Evolutionary conservation across 2,888 invertebrate genomes (phyloP).

Genomic region (Ptychoptera albimana): DNA sequence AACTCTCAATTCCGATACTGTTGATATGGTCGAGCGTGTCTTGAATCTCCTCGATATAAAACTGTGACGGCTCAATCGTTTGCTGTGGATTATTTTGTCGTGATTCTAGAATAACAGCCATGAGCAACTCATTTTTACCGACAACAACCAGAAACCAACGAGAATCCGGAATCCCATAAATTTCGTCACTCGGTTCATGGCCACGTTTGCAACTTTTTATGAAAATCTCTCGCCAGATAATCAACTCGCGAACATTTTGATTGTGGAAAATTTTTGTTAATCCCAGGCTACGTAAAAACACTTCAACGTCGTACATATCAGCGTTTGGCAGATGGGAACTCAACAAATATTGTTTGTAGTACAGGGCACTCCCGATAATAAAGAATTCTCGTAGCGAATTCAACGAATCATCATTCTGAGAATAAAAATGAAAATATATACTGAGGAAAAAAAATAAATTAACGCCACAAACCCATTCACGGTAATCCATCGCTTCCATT

Average conservation of each 20-base stretch:
- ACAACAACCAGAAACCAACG: conserved; percentile 60
- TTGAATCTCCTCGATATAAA: conserved; percentile 82
- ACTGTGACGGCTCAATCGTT: conserved; percentile 54
- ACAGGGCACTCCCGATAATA: conserved; percentile 35
- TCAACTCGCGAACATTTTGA: conserved; percentile 49
- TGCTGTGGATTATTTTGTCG: conserved; percentile 5
- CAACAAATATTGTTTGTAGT: conserved; percentile 37
- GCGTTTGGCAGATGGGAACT: conserved; percentile 61
- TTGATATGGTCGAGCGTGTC: conserved; percentile 65
- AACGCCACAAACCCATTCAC: conserved; percentile 44
- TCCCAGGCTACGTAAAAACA: conserved; percentile 58
- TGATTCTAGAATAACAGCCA: conserved; percentile 45
- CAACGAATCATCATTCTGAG: conserved; percentile 41
- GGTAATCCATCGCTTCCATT: conserved; percentile 80
- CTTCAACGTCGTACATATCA: conserved; percentile 58
- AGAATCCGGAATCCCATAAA: conserved; percentile 34
- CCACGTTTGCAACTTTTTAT: conserved; percentile 33
- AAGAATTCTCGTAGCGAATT: conserved; percentile 32
- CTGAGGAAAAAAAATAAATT: conserved; percentile 5
- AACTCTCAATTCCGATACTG: conserved; percentile 56
- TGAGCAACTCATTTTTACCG: conserved; percentile 50
- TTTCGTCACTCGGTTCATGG: conserved; percentile 11
- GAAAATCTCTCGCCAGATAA: conserved; percentile 63
- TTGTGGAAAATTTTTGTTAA: conserved; percentile 49
- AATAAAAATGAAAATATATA: conserved; percentile 36